Conservation (phyloP, 2,797 vertebrate genomes). For the Eremophila alpestris region DNA sequence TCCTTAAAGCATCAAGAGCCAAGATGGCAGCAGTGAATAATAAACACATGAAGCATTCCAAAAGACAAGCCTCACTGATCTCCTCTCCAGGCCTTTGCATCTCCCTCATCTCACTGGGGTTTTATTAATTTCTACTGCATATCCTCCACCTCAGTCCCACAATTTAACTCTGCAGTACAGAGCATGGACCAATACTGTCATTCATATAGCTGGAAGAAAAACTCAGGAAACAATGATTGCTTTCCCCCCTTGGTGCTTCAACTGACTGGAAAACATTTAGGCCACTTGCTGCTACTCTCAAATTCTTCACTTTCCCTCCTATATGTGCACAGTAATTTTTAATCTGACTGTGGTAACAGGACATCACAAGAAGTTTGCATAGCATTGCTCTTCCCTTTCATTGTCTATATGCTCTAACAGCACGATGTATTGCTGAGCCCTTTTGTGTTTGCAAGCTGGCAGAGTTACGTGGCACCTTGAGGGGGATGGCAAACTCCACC, state of each 20-base stretch:
- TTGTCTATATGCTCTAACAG: neutral
- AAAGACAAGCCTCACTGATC: neutral
- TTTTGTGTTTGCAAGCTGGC: neutral
- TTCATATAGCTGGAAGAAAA: neutral
- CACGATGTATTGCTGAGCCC: neutral
- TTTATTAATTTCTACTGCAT: neutral
- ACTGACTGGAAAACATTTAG: neutral
- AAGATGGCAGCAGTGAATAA: neutral
- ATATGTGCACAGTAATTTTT: neutral
- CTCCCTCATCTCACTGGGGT: neutral
- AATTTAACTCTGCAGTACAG: neutral
- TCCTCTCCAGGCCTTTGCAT: neutral
- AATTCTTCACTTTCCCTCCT: neutral
- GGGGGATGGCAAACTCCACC: neutral
- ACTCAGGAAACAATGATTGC: neutral
- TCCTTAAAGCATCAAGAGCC: neutral
- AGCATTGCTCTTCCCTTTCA: neutral
- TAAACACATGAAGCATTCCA: neutral
- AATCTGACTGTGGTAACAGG: rapidly evolving
- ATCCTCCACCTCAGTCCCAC: neutral
- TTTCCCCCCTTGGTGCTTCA: neutral
- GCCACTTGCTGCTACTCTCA: neutral
- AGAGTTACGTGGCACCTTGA: neutral
- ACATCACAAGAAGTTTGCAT: neutral
- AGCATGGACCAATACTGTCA: neutral